These are phyloP conservation scores for Gallinago nigripennis DNA, from an alignment of 2,797 vertebrate genomes.

Conservation along the genomic window DNA sequence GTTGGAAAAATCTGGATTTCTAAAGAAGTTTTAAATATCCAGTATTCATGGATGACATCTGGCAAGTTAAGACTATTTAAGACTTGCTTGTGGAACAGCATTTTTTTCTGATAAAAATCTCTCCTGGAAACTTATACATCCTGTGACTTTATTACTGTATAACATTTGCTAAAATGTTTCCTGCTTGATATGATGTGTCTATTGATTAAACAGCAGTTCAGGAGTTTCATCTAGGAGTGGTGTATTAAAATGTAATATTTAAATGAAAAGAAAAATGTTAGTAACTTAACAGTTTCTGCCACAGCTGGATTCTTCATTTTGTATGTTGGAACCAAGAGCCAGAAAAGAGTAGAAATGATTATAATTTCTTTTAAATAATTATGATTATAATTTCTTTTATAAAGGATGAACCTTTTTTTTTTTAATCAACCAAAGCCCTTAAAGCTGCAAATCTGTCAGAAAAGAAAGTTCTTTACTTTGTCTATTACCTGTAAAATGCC, in stretches of 20 bases:
- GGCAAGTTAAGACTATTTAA: background rate
- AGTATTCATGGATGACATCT: background rate
- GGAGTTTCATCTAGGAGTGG: background rate
- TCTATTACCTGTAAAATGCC: slow-evolving; percentile 19
- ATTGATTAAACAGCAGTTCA: background rate
- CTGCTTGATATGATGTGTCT: background rate
- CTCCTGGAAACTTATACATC: background rate
- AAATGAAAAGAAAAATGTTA: background rate
- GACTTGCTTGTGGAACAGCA: background rate
- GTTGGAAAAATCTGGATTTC: background rate
- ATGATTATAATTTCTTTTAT: background rate
- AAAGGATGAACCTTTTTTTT: background rate
- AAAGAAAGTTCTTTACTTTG: slow-evolving; percentile 6
- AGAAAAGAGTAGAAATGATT: background rate
- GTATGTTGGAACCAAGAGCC: background rate
- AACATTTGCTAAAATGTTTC: background rate
- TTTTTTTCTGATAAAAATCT: background rate
- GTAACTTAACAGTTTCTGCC: background rate
- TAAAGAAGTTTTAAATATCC: background rate
- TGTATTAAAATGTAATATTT: background rate
- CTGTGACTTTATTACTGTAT: background rate
- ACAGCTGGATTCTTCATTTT: background rate
- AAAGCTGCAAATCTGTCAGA: background rate
- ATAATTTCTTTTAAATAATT: background rate
- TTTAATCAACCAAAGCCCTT: background rate